These are phyloP conservation scores for Calcarius lapponicus DNA, from an alignment of 2,797 vertebrate genomes.

Conservation along the genomic window DNA sequence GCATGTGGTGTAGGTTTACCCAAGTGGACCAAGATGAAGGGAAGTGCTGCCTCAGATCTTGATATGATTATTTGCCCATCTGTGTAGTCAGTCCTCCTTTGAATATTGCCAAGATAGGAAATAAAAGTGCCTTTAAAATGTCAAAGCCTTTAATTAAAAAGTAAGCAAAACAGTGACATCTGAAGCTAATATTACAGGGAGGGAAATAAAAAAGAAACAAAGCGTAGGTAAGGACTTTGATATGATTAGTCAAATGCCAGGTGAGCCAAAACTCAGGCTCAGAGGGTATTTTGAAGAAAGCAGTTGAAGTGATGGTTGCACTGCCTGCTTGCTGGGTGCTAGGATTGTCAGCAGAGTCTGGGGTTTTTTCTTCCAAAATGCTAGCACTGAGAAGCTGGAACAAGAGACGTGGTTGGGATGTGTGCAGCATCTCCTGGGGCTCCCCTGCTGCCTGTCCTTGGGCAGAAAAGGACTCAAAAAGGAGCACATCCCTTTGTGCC, in stretches of 20 bases:
- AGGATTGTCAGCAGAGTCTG: not conserved
- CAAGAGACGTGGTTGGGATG: not conserved
- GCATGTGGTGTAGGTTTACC: conserved; percentile 23
- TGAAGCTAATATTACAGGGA: not conserved
- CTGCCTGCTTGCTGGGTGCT: not conserved
- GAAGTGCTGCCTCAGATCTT: not conserved
- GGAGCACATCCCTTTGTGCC: rapidly evolving
- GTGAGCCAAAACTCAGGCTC: not conserved
- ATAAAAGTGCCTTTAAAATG: not conserved
- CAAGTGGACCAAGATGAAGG: conserved; percentile 38
- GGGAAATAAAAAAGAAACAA: not conserved
- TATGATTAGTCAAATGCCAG: not conserved
- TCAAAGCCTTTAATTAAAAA: conserved; percentile 11
- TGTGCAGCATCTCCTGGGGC: rapidly evolving
- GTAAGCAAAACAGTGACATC: not conserved
- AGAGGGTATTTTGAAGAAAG: not conserved
- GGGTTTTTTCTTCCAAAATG: rapidly evolving
- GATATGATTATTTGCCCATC: conserved; percentile 39
- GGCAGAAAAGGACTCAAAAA: not conserved
- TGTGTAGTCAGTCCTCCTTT: conserved; percentile 20
- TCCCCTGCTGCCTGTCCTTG: not conserved
- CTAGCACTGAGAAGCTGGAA: not conserved
- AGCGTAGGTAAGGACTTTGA: not conserved
- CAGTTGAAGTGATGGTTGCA: not conserved
- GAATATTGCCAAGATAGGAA: conserved; percentile 15